A percentile compares a stretch with the other conserved stretches of the same genome.
These are phyloP conservation scores for Macrosiphum euphorbiae DNA, from an alignment of 2,888 invertebrate genomes.

Conservation along the genomic window DNA sequence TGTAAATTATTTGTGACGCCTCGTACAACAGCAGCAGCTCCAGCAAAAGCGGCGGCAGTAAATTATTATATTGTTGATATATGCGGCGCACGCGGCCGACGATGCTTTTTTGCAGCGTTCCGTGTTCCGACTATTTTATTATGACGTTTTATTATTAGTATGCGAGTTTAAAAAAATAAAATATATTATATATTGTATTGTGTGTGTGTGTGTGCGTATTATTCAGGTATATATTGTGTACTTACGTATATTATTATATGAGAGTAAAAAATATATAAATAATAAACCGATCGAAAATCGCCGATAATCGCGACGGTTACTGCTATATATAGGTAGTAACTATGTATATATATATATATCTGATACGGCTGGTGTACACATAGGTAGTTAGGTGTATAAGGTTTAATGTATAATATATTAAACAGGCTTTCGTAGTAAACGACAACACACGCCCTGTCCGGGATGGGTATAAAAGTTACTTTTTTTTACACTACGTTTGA, in stretches of 20 bases:
- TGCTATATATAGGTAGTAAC: neutral
- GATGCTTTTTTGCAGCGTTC: neutral
- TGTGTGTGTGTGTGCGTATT: neutral
- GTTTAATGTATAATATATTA: conserved; percentile 7
- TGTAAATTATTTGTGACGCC: neutral
- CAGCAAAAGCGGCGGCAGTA: neutral
- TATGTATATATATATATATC: neutral
- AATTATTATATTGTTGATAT: conserved; percentile 3
- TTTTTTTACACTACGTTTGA: neutral
- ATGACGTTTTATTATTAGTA: neutral
- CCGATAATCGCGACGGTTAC: neutral
- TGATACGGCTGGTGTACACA: neutral
- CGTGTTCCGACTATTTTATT: conserved; percentile 10
- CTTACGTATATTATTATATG: neutral
- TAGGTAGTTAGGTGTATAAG: neutral
- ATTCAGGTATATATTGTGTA: neutral
- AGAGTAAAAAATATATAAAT: neutral
- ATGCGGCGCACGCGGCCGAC: neutral
- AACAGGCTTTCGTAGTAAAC: neutral
- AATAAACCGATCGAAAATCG: neutral
- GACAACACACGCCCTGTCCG: neutral
- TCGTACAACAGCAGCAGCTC: neutral
- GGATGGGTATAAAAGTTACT: neutral
- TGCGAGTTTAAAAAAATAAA: neutral
- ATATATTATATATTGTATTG: neutral